phyloP scores from a whole-genome alignment of 1,140 invertebrate species.

The Rhopalosiphum padi region DNA sequence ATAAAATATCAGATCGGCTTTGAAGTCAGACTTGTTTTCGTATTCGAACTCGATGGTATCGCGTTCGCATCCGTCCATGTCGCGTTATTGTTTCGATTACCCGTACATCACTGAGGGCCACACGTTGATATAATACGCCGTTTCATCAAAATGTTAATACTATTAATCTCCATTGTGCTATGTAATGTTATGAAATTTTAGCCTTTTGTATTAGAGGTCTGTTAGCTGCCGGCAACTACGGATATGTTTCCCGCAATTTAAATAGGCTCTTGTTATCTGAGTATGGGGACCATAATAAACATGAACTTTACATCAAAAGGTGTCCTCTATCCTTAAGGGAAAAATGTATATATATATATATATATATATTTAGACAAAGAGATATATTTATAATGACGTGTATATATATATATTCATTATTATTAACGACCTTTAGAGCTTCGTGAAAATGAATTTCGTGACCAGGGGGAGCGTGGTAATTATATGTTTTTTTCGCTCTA shows the following conservation, averaged over 20 bases:
- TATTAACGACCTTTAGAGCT: slow-evolving; percentile 27
- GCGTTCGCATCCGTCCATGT: not conserved
- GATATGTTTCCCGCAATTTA: slow-evolving; percentile 45
- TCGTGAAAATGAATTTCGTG: not conserved
- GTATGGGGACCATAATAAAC: slow-evolving; percentile 26
- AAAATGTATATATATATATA: not conserved
- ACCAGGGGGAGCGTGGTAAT: slow-evolving; percentile 14
- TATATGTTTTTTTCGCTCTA: slow-evolving; percentile 24
- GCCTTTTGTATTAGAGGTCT: slow-evolving; percentile 35
- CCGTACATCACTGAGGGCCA: not conserved
- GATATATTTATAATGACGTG: not conserved
- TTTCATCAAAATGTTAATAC: slow-evolving; percentile 35
- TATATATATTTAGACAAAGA: not conserved
- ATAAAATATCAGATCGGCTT: not conserved
- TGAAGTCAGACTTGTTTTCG: not conserved
- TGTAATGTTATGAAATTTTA: slow-evolving; percentile 42
- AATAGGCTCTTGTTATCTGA: slow-evolving; percentile 37
- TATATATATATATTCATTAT: not conserved
- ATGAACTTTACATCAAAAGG: slow-evolving; percentile 47
- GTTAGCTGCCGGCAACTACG: slow-evolving; percentile 24
- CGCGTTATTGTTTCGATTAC: not conserved
- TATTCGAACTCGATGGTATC: not conserved
- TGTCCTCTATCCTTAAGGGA: slow-evolving; percentile 15
- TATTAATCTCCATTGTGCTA: slow-evolving; percentile 31
- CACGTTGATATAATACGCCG: not conserved